Percentiles rank a stretch among this genome's conserved stretches.
Evolutionary conservation across 2,797 vertebrate species (phyloP).

Genomic region (Leptatherina wallacei): DNA sequence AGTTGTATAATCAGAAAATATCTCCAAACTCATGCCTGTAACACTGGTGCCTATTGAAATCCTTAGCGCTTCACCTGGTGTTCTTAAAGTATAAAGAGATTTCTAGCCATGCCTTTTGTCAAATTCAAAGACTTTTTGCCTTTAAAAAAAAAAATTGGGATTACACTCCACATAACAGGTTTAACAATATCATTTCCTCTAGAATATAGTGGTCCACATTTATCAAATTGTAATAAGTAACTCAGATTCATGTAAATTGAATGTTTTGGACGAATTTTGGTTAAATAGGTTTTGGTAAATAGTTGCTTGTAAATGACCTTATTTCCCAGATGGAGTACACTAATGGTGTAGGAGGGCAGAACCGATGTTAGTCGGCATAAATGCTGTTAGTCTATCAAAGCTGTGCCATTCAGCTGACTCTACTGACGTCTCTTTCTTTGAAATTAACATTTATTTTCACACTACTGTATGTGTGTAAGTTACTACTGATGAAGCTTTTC

Average conservation of each 20-base stretch:
- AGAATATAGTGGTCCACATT: conserved; percentile 36
- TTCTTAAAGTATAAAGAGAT: conserved; percentile 58
- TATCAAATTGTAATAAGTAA: conserved; percentile 50
- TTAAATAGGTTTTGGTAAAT: conserved; percentile 16
- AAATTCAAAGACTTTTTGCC: conserved; percentile 42
- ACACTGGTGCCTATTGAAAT: conserved; percentile 74
- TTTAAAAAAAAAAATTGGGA: conserved; percentile 33
- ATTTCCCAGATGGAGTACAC: conserved; percentile 51
- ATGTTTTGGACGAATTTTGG: conserved; percentile 19
- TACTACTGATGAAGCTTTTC: conserved; percentile 78
- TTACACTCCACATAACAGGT: conserved; percentile 57
- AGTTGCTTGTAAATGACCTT: conserved; percentile 41
- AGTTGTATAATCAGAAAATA: conserved; percentile 40
- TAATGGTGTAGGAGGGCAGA: conserved; percentile 24
- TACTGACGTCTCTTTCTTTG: conserved; percentile 50
- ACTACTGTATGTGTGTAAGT: conserved; percentile 53
- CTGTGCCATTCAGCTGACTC: conserved; percentile 50
- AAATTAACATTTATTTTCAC: conserved; percentile 40
- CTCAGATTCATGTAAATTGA: conserved; percentile 31
- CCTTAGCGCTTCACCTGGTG: conserved; percentile 54
- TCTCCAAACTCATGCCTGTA: conserved; percentile 62
- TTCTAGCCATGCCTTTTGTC: conserved; percentile 33
- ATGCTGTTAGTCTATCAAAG: conserved; percentile 30
- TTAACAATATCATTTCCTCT: conserved; percentile 37
- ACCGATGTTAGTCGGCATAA: not conserved